These are phyloP conservation scores for Phaedon cochleariae DNA, from an alignment of 2,888 invertebrate species.

Conservation along the genomic window DNA sequence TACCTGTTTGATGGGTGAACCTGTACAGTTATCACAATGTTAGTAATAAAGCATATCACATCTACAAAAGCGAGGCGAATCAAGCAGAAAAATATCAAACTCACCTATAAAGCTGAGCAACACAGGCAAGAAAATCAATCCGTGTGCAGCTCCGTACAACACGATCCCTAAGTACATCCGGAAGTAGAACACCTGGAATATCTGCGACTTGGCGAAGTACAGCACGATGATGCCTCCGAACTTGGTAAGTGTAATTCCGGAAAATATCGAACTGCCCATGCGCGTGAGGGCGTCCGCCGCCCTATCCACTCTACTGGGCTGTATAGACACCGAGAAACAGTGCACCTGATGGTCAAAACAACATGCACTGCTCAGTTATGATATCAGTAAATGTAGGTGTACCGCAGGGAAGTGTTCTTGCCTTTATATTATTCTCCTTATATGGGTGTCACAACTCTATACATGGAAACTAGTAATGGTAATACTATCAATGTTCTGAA, in stretches of 20 bases:
- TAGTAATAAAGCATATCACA: background rate
- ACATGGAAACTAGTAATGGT: too few species aligned
- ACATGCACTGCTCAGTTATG: background rate
- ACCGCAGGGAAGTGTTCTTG: background rate
- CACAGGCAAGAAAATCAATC: conserved; percentile 96
- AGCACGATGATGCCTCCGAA: conserved; percentile 97
- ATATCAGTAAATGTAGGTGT: background rate
- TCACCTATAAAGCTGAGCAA: conserved; percentile 96
- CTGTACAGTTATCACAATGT: background rate
- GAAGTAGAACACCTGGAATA: conserved; percentile 72
- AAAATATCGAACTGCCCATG: conserved; percentile 96
- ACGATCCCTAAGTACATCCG: conserved; percentile 92
- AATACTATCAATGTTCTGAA: too few species aligned
- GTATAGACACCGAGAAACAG: conserved; percentile 84
- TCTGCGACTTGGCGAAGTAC: conserved; percentile 97
- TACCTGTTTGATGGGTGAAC: too few species aligned
- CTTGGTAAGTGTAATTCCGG: conserved; percentile 97
- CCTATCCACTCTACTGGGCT: conserved; percentile 75
- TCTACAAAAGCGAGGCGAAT: background rate
- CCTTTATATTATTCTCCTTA: background rate
- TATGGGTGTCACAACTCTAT: too few species aligned
- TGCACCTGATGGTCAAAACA: conserved; percentile 65
- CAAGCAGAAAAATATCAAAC: conserved; percentile 53
- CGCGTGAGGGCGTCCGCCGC: conserved; percentile 85
- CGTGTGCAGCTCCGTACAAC: conserved; percentile 94